Conservation (phyloP, 2,888 invertebrate species). For the Atrina japonica region DNA sequence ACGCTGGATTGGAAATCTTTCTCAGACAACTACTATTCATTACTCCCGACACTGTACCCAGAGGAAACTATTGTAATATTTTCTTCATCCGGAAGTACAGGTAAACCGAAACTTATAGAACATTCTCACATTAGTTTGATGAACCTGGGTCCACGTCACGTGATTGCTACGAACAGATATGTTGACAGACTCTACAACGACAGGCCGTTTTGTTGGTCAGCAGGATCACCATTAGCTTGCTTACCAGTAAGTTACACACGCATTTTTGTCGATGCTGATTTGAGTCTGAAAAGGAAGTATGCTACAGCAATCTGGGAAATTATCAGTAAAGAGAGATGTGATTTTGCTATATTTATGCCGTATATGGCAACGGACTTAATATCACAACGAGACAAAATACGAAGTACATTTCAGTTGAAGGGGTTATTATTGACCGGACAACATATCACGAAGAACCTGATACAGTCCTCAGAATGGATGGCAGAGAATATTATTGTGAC, state of each 20-base stretch:
- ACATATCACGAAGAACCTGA: slow-evolving; percentile 16
- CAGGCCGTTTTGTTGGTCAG: slow-evolving; percentile 28
- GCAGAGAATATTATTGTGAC: slow-evolving; percentile 4
- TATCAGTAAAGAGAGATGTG: slow-evolving; percentile 18
- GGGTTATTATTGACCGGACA: slow-evolving; percentile 15
- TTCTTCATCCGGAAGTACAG: slow-evolving; percentile 27
- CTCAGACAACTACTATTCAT: neutral
- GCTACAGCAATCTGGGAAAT: slow-evolving; percentile 17
- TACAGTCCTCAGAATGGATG: neutral
- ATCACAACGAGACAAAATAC: neutral
- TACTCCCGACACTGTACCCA: slow-evolving; percentile 20
- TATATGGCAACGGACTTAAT: slow-evolving; percentile 18
- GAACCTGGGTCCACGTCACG: neutral
- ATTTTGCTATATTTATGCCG: slow-evolving; percentile 21
- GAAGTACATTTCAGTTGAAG: slow-evolving; percentile 11
- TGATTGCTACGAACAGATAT: too few species aligned
- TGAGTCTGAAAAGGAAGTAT: slow-evolving; percentile 1
- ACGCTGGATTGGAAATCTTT: neutral
- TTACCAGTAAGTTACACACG: slow-evolving; percentile 5
- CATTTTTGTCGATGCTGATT: slow-evolving; percentile 13
- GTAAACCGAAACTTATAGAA: slow-evolving; percentile 22
- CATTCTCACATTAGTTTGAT: slow-evolving; percentile 26
- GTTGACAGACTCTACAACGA: slow-evolving; percentile 4
- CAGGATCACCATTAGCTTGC: slow-evolving; percentile 20
- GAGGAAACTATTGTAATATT: slow-evolving; percentile 31